Conservation (phyloP, 2,888 invertebrate genomes). For the Peribatodes rhomboidaria region DNA sequence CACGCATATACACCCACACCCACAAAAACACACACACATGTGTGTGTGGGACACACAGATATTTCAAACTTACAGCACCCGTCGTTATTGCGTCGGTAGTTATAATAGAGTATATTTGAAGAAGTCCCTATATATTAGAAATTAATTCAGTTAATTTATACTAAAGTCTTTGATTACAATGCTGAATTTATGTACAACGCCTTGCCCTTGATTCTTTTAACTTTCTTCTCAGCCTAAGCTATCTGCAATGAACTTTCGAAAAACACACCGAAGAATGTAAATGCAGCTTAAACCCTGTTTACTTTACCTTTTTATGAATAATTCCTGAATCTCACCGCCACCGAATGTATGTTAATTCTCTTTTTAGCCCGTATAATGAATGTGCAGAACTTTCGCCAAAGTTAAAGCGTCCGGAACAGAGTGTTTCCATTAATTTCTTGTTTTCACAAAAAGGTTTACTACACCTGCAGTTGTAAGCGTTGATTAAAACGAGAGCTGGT, state of each 20-base stretch:
- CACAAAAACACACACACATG: too few relatives aligned
- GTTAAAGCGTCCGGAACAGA: slow-evolving; percentile 41
- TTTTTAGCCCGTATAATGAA: slow-evolving; percentile 52
- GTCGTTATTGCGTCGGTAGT: too few relatives aligned
- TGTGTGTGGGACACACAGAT: too few relatives aligned
- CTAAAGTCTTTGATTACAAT: too few relatives aligned
- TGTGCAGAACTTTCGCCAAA: slow-evolving; percentile 41
- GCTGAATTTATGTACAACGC: background rate
- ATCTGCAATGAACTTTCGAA: background rate
- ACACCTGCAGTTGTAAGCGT: slow-evolving; percentile 46
- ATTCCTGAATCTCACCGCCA: slow-evolving; percentile 56
- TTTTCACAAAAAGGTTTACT: slow-evolving; percentile 46
- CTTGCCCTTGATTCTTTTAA: background rate
- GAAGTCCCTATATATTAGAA: too few relatives aligned
- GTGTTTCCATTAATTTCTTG: slow-evolving; percentile 47
- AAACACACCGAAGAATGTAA: slow-evolving; percentile 48
- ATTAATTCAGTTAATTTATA: too few relatives aligned
- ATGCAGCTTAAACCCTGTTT: slow-evolving; percentile 51
- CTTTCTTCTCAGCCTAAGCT: background rate
- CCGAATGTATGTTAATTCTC: slow-evolving; percentile 54
- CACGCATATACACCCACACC: too few relatives aligned
- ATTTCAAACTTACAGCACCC: too few relatives aligned
- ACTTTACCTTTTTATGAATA: slow-evolving; percentile 58
- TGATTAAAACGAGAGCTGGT: slow-evolving; percentile 36
- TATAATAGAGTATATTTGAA: too few relatives aligned